A percentile compares a stretch with the other conserved stretches of the same genome.
Conservation (phyloP, 2,888 invertebrate species). For the Hydrotaea cyrtoneurina region DNA sequence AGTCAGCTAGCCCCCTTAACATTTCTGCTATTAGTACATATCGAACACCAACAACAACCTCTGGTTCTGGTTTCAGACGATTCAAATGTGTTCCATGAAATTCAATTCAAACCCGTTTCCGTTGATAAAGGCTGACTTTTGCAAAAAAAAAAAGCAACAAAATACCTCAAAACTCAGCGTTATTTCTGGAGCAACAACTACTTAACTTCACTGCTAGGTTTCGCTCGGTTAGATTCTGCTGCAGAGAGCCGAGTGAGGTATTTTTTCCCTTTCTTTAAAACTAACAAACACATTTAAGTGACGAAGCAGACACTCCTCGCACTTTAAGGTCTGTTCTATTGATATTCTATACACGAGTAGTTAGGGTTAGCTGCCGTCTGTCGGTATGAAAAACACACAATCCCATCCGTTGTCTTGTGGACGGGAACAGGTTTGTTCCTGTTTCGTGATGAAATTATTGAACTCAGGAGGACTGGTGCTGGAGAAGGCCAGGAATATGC, state of each 20-base stretch:
- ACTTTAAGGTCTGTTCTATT: slow-evolving; percentile 48
- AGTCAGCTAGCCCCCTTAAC: neutral
- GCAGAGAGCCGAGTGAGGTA: neutral
- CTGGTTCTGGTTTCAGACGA: slow-evolving; percentile 42
- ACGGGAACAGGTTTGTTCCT: neutral
- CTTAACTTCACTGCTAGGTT: neutral
- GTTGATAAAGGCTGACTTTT: slow-evolving; percentile 60
- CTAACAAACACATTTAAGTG: too few relatives aligned
- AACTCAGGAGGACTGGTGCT: neutral
- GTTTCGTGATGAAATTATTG: neutral
- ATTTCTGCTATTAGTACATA: slow-evolving; percentile 26
- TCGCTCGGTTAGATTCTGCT: neutral
- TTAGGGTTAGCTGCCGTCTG: slow-evolving; percentile 10
- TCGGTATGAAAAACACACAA: slow-evolving; percentile 58
- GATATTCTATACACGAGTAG: slow-evolving; percentile 57
- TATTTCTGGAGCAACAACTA: slow-evolving; percentile 24
- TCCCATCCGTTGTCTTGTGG: slow-evolving; percentile 12
- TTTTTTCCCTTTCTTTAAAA: slow-evolving; percentile 27
- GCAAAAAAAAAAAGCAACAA: neutral
- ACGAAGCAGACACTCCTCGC: slow-evolving; percentile 63
- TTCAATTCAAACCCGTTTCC: slow-evolving; percentile 70
- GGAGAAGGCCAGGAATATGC: too few relatives aligned
- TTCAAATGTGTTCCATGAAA: slow-evolving; percentile 67
- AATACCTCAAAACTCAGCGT: slow-evolving; percentile 48
- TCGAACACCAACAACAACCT: slow-evolving; percentile 43